Conservation (phyloP, 2,797 vertebrate genomes). For the Parambassis ranga region DNA sequence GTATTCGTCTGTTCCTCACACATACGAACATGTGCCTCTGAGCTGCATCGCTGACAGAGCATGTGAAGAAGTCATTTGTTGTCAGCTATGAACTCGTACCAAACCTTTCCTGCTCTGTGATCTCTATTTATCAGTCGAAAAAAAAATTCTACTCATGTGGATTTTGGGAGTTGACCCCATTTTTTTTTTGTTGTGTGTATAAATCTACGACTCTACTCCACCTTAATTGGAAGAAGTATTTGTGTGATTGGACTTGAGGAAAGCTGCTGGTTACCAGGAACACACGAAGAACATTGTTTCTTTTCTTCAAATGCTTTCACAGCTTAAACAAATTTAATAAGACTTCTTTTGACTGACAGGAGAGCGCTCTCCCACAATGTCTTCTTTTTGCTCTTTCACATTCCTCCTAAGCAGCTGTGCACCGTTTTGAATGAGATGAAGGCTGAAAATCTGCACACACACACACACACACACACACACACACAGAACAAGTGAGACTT, state of each 20-base stretch:
- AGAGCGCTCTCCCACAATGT: conserved; percentile 76
- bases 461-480: conserved; percentile 28
- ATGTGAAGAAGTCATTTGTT: conserved; percentile 41
- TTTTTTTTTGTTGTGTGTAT: conserved; percentile 6
- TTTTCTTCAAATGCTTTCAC: conserved; percentile 75
- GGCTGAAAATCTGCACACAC: conserved; percentile 51
- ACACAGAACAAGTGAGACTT: conserved; percentile 69
- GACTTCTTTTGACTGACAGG: conserved; percentile 76
- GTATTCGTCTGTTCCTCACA: conserved; percentile 69
- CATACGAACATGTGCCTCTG: conserved; percentile 67
- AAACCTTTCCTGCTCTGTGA: neutral
- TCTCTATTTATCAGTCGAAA: conserved; percentile 33
- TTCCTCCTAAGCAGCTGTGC: conserved; percentile 79
- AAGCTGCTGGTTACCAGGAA: conserved; percentile 53
- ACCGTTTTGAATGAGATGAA: conserved; percentile 66
- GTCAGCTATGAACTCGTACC: neutral
- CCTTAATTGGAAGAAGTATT: conserved; percentile 40
- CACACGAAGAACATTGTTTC: conserved; percentile 67
- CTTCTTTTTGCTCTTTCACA: conserved; percentile 78
- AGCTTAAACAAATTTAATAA: conserved; percentile 81
- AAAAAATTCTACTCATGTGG: conserved; percentile 22
- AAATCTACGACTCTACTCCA: conserved; percentile 27
- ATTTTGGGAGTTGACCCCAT: conserved; percentile 16
- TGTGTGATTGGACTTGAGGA: conserved; percentile 56
- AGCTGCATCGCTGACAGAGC: conserved; percentile 29